Evolutionary conservation across 23 tunicate species (phyloP).

Genomic region (Corella eumyota): DNA sequence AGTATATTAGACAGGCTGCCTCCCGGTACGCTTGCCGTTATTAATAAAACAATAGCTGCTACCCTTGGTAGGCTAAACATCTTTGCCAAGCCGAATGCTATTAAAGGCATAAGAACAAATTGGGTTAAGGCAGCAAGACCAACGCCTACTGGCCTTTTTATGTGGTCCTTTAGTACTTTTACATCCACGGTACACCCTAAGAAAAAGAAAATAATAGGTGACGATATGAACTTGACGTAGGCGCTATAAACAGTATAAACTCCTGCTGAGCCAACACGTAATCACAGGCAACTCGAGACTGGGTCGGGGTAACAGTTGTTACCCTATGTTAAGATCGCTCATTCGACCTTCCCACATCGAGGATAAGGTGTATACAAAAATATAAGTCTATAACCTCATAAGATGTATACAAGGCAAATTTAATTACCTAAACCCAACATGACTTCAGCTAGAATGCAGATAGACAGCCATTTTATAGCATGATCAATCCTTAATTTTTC

Average conservation of each 20-base stretch:
- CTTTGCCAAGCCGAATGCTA: constrained; percentile 33
- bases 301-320: too few species aligned
- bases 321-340: too few species aligned
- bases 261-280: too few species aligned
- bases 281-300: too few species aligned
- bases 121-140: constrained; percentile 43
- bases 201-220: not conserved
- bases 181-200: constrained; percentile 51
- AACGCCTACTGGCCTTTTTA: constrained; percentile 43
- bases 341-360: too few species aligned
- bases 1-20: constrained; percentile 58
- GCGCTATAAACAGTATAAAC: too few species aligned
- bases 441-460: constrained; percentile 24
- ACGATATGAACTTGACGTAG: not conserved
- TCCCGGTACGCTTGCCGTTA: constrained; percentile 64
- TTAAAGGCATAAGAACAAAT: constrained; percentile 45
- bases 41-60: constrained; percentile 44
- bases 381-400: not conserved
- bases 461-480: constrained; percentile 23
- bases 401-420: not conserved
- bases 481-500: constrained; percentile 8
- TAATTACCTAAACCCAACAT: constrained; percentile 31
- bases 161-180: constrained; percentile 23
- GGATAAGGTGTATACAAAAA: not conserved
- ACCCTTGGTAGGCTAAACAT: constrained; percentile 16